A percentile compares a stretch with the other conserved stretches of the same genome.
Evolutionary conservation across 2,888 invertebrate genomes (phyloP).

Genomic region (Cantharis rustica): DNA sequence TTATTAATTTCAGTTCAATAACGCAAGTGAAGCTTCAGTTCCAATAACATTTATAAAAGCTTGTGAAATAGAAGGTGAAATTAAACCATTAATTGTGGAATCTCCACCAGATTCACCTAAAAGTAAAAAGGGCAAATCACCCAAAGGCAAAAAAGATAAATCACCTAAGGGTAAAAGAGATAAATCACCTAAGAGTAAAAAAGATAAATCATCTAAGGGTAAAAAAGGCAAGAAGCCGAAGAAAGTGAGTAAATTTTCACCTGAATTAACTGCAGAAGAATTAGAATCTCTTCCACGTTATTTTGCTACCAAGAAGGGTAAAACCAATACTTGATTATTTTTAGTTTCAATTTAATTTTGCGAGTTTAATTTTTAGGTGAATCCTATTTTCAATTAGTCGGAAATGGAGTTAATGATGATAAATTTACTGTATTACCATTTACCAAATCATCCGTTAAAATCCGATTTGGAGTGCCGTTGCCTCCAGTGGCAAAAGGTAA

Average conservation of each 20-base stretch:
- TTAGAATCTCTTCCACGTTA: slow-evolving; percentile 33
- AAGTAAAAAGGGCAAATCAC: background rate
- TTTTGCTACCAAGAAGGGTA: slow-evolving; percentile 27
- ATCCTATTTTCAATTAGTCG: slow-evolving; percentile 31
- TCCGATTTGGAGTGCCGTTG: slow-evolving; percentile 24
- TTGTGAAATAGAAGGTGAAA: slow-evolving; percentile 39
- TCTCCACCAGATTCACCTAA: background rate
- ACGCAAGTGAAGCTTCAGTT: slow-evolving; percentile 29
- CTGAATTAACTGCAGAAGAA: slow-evolving; percentile 36
- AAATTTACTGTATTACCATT: slow-evolving; percentile 7
- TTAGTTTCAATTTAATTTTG: background rate
- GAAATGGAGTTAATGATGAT: background rate
- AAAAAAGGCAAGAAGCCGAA: background rate
- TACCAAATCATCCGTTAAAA: slow-evolving; percentile 21
- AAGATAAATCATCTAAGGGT: background rate
- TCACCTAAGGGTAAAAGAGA: background rate
- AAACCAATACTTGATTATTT: background rate
- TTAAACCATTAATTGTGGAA: slow-evolving; percentile 15
- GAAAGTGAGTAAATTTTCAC: slow-evolving; percentile 33
- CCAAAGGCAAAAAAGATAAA: slow-evolving; percentile 16
- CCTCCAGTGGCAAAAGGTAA: slow-evolving; percentile 5
- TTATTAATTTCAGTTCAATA: slow-evolving; percentile 30
- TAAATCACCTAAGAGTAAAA: slow-evolving; percentile 11
- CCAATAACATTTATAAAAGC: slow-evolving; percentile 34
- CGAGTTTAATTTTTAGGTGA: slow-evolving; percentile 12